Evolutionary conservation across 2,797 vertebrate species (phyloP).

Genomic region (Sebastolobus alascanus): DNA sequence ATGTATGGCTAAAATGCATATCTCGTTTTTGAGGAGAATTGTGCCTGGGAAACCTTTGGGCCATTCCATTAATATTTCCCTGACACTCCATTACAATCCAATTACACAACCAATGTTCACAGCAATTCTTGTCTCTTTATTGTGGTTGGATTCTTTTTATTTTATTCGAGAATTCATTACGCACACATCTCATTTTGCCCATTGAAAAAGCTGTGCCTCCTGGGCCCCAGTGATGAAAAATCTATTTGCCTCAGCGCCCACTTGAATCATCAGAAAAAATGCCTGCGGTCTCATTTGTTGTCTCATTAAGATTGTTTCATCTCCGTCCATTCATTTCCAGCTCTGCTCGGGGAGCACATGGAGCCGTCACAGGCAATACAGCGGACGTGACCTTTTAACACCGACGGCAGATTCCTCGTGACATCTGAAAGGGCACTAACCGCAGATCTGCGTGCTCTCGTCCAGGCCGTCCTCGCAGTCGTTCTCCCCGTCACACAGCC

Average conservation of each 20-base stretch:
- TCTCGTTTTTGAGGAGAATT: constrained; percentile 49
- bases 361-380: constrained; percentile 9
- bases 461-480: constrained; percentile 96
- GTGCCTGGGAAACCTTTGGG: constrained; percentile 45
- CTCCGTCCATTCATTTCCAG: constrained; percentile 40
- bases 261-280: constrained; percentile 68
- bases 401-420: constrained; percentile 9
- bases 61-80: constrained; percentile 67
- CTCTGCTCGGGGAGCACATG: constrained; percentile 26
- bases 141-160: constrained; percentile 55
- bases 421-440: constrained; percentile 79
- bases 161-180: constrained; percentile 70
- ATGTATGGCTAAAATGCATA: constrained; percentile 38
- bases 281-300: constrained; percentile 59
- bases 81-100: constrained; percentile 74
- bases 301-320: constrained; percentile 65
- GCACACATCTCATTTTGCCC: constrained; percentile 65
- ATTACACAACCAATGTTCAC: constrained; percentile 69
- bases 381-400: constrained; percentile 50
- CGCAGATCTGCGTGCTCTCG: constrained; percentile 93
- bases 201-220: constrained; percentile 65
- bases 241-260: constrained; percentile 67
- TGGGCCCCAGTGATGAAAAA: constrained; percentile 64
- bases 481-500: constrained; percentile 97
- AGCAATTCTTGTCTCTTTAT: constrained; percentile 58